Conservation (phyloP, 2,113 vertebrate genomes). For the Festucalex cinctus region DNA sequence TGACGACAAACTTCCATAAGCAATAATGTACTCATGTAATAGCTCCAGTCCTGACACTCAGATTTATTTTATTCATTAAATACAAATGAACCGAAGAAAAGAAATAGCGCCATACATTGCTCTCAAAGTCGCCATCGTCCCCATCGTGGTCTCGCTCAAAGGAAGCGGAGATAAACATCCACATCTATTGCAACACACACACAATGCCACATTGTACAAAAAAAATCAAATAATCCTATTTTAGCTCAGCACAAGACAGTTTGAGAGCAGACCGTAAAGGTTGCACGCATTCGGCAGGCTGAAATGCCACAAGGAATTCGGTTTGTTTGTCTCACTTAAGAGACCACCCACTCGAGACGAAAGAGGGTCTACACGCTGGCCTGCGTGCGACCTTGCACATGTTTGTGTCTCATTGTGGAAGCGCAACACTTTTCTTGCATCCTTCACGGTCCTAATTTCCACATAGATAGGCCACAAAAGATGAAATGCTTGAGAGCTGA, state of each 20-base stretch:
- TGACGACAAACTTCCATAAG: no score
- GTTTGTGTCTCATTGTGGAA: constrained; percentile 1
- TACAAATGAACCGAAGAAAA: no score
- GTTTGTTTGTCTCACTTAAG: not conserved
- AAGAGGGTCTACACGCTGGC: not conserved
- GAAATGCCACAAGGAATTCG: constrained; percentile 10
- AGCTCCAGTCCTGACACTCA: no score
- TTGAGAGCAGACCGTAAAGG: constrained; percentile 20
- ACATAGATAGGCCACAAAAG: not conserved
- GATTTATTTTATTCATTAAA: no score
- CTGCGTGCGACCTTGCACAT: not conserved
- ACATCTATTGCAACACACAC: not conserved
- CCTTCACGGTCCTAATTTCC: not conserved
- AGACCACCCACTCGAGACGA: not conserved
- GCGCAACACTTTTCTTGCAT: constrained; percentile 7
- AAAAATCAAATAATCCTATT: not conserved
- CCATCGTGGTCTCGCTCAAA: not conserved
- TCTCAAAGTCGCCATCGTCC: no score
- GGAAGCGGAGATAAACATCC: not conserved
- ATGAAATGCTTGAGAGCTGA: not conserved
- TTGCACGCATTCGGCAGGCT: constrained; percentile 4
- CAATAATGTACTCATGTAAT: no score
- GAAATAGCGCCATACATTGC: no score
- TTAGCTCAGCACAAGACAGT: not conserved
- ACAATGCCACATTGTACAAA: not conserved